These are phyloP conservation scores for Chrosomus eos DNA, from an alignment of 2,797 vertebrate species.

Conservation along the genomic window DNA sequence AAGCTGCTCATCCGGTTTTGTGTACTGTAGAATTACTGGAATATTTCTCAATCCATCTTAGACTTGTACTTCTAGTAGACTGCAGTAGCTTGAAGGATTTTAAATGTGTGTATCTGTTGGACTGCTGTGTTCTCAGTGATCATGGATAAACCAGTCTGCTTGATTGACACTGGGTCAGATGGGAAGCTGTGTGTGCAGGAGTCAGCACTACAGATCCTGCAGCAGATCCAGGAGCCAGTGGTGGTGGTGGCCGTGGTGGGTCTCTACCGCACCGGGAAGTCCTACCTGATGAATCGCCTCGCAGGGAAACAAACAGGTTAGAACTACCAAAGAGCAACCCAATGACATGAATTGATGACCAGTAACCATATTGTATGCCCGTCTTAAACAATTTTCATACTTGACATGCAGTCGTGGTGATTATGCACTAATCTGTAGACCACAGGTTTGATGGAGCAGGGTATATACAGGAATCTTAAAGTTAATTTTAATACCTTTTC, in stretches of 20 bases:
- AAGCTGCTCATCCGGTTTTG: neutral
- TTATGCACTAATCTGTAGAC: too few relatives aligned
- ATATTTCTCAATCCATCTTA: neutral
- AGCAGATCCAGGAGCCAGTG: conserved; percentile 64
- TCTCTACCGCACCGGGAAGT: conserved; percentile 73
- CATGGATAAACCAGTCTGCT: conserved; percentile 2
- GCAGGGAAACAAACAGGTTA: neutral
- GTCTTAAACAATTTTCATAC: too few relatives aligned
- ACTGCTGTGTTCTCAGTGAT: neutral
- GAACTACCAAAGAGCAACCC: neutral
- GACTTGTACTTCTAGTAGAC: neutral
- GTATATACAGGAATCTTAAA: too few relatives aligned
- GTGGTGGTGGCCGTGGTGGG: conserved; percentile 74
- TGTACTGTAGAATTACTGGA: neutral
- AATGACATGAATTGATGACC: too few relatives aligned
- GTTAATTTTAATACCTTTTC: too few relatives aligned
- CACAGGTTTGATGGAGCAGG: too few relatives aligned
- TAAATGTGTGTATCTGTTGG: neutral
- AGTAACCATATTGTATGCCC: too few relatives aligned
- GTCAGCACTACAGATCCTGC: conserved; percentile 52
- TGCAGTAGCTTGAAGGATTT: neutral
- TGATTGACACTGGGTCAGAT: neutral
- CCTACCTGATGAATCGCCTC: conserved; percentile 54
- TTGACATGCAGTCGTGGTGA: too few relatives aligned
- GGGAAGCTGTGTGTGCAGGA: conserved; percentile 11